A percentile compares a stretch with the other conserved stretches of the same genome.
Conservation (phyloP, 1,140 invertebrate species). For the Aphelenchoides fujianensis region DNA sequence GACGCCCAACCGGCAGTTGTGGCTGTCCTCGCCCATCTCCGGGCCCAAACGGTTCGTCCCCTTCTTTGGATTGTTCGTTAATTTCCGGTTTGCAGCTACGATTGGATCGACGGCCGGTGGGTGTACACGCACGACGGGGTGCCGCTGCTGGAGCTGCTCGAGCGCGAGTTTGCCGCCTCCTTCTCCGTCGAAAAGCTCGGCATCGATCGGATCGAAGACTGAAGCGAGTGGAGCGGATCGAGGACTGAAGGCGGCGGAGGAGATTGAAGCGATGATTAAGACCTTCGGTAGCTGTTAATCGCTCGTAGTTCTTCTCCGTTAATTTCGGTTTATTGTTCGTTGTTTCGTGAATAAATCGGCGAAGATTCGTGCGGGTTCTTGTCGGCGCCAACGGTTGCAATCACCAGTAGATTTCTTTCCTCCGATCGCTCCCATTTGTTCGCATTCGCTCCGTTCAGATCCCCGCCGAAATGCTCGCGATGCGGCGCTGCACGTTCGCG, state of each 20-base stretch:
- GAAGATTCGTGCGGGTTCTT: not conserved
- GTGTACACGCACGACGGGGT: slow-evolving; percentile 83
- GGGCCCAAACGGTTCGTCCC: slow-evolving; percentile 45
- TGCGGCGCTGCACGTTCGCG: not conserved
- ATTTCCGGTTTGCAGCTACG: slow-evolving; percentile 73
- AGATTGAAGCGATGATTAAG: no score
- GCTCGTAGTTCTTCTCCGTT: not conserved
- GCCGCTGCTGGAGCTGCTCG: slow-evolving; percentile 76
- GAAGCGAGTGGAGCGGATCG: not conserved
- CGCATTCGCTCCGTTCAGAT: no score
- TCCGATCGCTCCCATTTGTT: not conserved
- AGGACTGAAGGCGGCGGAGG: no score
- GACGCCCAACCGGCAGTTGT: slow-evolving; percentile 65
- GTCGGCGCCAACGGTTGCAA: not conserved
- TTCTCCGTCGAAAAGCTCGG: slow-evolving; percentile 17
- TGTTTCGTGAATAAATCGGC: slow-evolving; percentile 2
- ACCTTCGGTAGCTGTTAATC: not conserved
- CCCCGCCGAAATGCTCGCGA: not conserved
- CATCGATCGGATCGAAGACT: not conserved
- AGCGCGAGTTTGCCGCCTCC: slow-evolving; percentile 74
- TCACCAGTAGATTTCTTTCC: slow-evolving; percentile 6
- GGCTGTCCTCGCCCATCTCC: slow-evolving; percentile 65
- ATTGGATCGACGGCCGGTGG: slow-evolving; percentile 76
- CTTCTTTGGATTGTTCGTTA: slow-evolving; percentile 1
- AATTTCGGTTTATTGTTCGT: not conserved